Conservation (phyloP, 1,140 invertebrate genomes). For the Bombus impatiens region DNA sequence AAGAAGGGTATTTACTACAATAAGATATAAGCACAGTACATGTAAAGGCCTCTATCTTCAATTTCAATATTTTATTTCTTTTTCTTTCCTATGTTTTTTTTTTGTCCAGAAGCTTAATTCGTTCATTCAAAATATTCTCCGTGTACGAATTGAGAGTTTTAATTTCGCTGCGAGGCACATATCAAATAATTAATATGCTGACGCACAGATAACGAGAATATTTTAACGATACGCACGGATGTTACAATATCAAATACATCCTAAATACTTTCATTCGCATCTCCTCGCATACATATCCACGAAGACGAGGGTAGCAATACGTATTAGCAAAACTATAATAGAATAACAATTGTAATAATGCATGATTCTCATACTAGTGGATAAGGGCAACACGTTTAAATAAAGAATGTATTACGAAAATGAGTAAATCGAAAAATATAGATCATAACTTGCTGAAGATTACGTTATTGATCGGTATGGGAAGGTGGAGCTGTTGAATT, state of each 20-base stretch:
- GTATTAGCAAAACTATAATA: constrained; percentile 64
- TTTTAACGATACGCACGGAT: constrained; percentile 48
- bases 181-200: constrained; percentile 61
- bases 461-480: constrained; percentile 70
- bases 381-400: constrained; percentile 57
- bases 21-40: constrained; percentile 68
- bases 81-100: background rate
- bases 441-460: constrained; percentile 50
- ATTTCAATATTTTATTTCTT: constrained; percentile 61
- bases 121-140: constrained; percentile 50
- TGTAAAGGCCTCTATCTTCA: constrained; percentile 73
- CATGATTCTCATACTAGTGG: constrained; percentile 42
- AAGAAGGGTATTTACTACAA: constrained; percentile 52
- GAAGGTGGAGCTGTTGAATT: constrained; percentile 48
- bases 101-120: constrained; percentile 25
- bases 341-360: constrained; percentile 63
- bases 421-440: constrained; percentile 57
- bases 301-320: constrained; percentile 38
- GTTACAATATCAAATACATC: constrained; percentile 49
- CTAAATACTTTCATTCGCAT: constrained; percentile 57
- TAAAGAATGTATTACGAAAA: constrained; percentile 57
- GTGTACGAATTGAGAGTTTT: constrained; percentile 24
- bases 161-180: constrained; percentile 60
- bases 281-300: constrained; percentile 27
- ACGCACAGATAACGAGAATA: constrained; percentile 56